Evolutionary conservation across 2,888 invertebrate species (phyloP).

Genomic region (Drosophila buzzatii): DNA sequence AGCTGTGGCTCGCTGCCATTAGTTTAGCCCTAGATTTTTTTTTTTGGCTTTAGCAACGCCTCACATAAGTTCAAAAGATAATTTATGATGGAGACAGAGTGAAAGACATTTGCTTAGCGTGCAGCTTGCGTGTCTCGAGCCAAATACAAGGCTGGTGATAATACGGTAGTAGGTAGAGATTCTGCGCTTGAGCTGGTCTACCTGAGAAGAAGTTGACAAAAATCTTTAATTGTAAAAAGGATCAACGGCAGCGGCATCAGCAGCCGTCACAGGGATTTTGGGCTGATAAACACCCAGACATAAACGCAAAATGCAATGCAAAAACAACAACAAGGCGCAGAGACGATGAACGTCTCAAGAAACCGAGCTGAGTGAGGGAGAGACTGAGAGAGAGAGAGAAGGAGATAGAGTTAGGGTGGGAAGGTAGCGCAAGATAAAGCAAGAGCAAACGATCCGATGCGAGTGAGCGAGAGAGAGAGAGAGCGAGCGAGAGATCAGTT

Average conservation of each 20-base stretch:
- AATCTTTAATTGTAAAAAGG: constrained; percentile 70
- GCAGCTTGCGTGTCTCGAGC: constrained; percentile 60
- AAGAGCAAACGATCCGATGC: no score
- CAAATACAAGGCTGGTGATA: constrained; percentile 43
- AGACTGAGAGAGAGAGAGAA: background rate
- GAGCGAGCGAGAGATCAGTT: constrained; percentile 1
- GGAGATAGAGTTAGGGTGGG: constrained; percentile 1
- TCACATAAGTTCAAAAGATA: constrained; percentile 41
- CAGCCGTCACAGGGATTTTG: constrained; percentile 57
- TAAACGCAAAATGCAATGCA: constrained; percentile 58
- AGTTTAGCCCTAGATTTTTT: constrained; percentile 57
- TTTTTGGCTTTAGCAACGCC: constrained; percentile 58
- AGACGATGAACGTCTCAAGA: constrained; percentile 51
- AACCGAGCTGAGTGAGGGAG: constrained; percentile 11
- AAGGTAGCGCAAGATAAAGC: background rate
- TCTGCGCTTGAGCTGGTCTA: constrained; percentile 41
- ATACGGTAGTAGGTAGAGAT: constrained; percentile 63
- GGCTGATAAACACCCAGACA: constrained; percentile 55
- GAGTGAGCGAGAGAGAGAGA: constrained; percentile 1
- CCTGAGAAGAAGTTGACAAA: constrained; percentile 75
- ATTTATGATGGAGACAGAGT: constrained; percentile 45
- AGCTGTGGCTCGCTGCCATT: constrained; percentile 36
- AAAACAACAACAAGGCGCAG: constrained; percentile 56
- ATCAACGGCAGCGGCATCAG: constrained; percentile 50
- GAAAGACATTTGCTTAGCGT: constrained; percentile 18